Base-by-base conservation (phyloP, 1,140 invertebrate species). In the Trinorchestia longiramus region DNA sequence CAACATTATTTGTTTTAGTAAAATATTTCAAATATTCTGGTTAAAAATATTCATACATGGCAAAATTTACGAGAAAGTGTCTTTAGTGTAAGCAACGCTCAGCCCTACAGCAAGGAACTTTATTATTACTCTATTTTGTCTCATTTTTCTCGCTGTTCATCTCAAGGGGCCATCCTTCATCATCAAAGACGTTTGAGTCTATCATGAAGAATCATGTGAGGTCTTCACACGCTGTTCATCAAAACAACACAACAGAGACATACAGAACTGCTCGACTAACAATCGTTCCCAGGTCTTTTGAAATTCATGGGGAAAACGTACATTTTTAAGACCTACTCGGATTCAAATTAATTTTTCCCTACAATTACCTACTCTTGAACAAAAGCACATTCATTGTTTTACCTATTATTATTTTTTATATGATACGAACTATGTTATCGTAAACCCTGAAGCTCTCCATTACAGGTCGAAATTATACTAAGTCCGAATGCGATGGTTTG, bases 211-310 rank as follows among this genome's bases (percentile, higher is more conserved):
- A 77, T 77, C 62, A 77, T 77, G 62, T 36, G 62, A 77, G 62
- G 15, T 36, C 62, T 77, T 77, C 62, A 77, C 62, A 77, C 62
- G 41, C 88, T 91, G 8, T 91, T 91, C 88, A 42, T 91, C 88
- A 91, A 91, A 91, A 11, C 88, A 91, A 91, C 88, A 91, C 88
- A 91, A 91, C 43, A 44, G 88, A 91, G 41, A 23, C 88, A 44
- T 77, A 1, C 28, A 77, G 62, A 77, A 77, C 62, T 23, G 62
- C 28, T 77, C 28, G 11, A 77, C 15, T 15, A 36, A 77, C 62
- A 77, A 36, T 28, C 28, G 8, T 15, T 77, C 62, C 6, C 47
- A 53, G 6, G 47, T 53, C 47, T 53, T 6, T 19, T 77, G 11
- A 77, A 77, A 77, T 11, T 36, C 36, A 77, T 3, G 15, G 62